These are phyloP conservation scores for Synergus japonicus DNA, from an alignment of 2,888 invertebrate species.

Conservation along the genomic window DNA sequence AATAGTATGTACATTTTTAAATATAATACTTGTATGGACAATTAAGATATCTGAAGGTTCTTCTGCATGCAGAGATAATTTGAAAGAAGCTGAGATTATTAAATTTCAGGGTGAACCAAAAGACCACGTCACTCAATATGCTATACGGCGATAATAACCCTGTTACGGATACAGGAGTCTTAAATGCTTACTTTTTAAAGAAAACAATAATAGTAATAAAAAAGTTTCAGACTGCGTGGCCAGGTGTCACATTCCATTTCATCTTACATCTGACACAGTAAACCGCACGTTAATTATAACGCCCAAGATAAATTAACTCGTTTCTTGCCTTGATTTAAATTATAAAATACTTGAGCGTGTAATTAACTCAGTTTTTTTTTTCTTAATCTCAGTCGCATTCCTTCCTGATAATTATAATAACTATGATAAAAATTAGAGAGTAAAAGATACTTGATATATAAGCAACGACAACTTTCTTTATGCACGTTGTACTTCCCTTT, in stretches of 20 bases:
- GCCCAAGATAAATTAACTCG: slow-evolving; percentile 45
- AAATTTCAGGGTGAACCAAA: slow-evolving; percentile 2
- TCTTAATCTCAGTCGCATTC: background rate
- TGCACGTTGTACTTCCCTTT: background rate
- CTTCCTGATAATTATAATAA: too few species aligned
- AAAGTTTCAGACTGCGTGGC: slow-evolving; percentile 37
- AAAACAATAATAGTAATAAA: slow-evolving; percentile 12
- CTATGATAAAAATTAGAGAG: too few species aligned
- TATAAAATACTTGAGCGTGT: slow-evolving; percentile 45
- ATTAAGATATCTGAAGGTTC: background rate
- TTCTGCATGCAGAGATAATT: background rate
- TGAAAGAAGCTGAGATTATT: background rate
- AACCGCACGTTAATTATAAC: slow-evolving; percentile 39
- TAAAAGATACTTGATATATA: too few species aligned
- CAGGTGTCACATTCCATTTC: slow-evolving; percentile 42
- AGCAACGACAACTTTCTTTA: too few species aligned
- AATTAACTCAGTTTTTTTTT: slow-evolving; percentile 51
- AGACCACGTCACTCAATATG: too few species aligned
- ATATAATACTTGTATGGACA: background rate
- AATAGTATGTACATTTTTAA: background rate
- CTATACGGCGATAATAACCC: too few species aligned
- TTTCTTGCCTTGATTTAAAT: slow-evolving; percentile 50
- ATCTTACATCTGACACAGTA: slow-evolving; percentile 34
- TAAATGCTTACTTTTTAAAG: background rate
- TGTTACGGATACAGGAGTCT: background rate